Evolutionary conservation across 1,140 invertebrate genomes (phyloP).

Genomic region (Nymphalis io): DNA sequence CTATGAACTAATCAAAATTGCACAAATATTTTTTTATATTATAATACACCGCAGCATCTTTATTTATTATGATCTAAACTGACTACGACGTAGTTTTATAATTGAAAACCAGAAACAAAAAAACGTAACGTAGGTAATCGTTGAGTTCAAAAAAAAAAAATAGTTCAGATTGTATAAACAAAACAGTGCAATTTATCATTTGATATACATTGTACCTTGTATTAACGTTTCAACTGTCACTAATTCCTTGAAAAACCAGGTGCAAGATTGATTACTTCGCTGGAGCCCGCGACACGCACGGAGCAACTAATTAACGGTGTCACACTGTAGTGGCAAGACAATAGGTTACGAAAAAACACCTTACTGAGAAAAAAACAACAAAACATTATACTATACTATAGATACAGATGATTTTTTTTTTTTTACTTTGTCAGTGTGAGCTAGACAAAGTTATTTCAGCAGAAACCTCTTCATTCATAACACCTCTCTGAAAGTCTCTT

Average conservation of each 20-base stretch:
- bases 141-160: too few relatives aligned
- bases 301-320: constrained; percentile 69
- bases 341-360: constrained; percentile 43
- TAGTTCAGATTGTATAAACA: too few relatives aligned
- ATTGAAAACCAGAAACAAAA: too few relatives aligned
- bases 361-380: constrained; percentile 22
- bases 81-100: too few relatives aligned
- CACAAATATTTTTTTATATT: too few relatives aligned
- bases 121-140: too few relatives aligned
- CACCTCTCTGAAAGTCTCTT: neutral
- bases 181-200: neutral
- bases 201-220: neutral
- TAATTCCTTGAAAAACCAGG: constrained; percentile 49
- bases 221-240: constrained; percentile 36
- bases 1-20: too few relatives aligned
- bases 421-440: neutral
- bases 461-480: neutral
- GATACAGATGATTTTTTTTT: neutral
- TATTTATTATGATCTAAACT: too few relatives aligned
- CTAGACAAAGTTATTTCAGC: neutral
- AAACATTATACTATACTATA: constrained; percentile 16
- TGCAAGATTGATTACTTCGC: constrained; percentile 75
- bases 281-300: constrained; percentile 52
- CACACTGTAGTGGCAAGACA: constrained; percentile 49
- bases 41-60: too few relatives aligned